phyloP scores from a whole-genome alignment of 2,797 vertebrate genomes.

The Tauraco hartlaubi region DNA sequence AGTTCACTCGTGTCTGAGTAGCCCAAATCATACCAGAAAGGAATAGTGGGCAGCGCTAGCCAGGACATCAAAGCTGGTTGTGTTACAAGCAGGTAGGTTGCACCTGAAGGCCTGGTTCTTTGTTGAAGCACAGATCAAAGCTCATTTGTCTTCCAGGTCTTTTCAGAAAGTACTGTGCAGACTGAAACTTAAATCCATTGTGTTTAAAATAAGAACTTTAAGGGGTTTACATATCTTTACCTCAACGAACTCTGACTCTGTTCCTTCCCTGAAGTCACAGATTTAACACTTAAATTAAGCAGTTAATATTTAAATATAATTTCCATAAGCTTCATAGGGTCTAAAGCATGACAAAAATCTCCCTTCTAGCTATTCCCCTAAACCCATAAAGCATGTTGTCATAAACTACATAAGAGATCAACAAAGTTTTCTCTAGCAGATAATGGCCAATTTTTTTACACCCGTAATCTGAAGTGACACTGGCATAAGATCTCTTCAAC shows the following conservation, averaged over 20 bases:
- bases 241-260: neutral
- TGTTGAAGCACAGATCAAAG: neutral
- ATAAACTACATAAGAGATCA: neutral
- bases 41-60: fast-evolving
- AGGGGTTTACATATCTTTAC: neutral
- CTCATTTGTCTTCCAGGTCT: neutral
- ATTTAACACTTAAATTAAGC: neutral
- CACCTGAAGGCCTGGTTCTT: neutral
- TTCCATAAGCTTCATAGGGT: neutral
- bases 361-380: neutral
- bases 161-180: neutral
- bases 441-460: neutral
- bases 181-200: neutral
- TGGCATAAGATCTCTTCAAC: neutral
- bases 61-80: neutral
- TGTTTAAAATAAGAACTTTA: neutral
- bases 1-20: neutral
- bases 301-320: neutral
- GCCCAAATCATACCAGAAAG: neutral
- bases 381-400: neutral
- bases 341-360: neutral
- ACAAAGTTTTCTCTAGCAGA: neutral
- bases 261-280: neutral
- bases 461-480: neutral
- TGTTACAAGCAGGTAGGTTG: neutral